phyloP scores from a whole-genome alignment of 2,888 invertebrate genomes.

The Oconnorella tubifera region DNA sequence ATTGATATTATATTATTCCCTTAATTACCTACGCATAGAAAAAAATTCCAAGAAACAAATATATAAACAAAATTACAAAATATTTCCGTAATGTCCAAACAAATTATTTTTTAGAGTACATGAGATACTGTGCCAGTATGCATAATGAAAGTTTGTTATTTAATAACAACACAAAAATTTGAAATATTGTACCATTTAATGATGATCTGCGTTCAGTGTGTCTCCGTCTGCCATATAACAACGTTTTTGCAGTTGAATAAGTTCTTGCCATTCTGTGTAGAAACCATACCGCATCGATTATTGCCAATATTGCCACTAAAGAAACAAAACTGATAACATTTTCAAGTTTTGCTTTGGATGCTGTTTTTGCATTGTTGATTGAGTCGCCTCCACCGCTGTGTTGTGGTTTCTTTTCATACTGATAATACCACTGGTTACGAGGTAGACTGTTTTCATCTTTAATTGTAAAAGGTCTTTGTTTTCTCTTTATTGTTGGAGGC shows the following conservation, averaged over 20 bases:
- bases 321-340: slow-evolving; percentile 30
- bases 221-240: slow-evolving; percentile 49
- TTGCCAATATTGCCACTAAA: slow-evolving; percentile 40
- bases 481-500: slow-evolving; percentile 24
- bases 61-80: too few relatives aligned
- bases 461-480: slow-evolving; percentile 27
- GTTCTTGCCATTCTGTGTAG: slow-evolving; percentile 50
- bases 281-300: slow-evolving; percentile 48
- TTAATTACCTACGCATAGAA: too few relatives aligned
- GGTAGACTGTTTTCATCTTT: slow-evolving; percentile 33
- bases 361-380: neutral
- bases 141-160: too few relatives aligned
- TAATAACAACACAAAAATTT: too few relatives aligned
- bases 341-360: neutral
- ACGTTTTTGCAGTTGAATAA: slow-evolving; percentile 44
- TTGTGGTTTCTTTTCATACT: slow-evolving; percentile 31
- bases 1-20: too few relatives aligned
- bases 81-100: too few relatives aligned
- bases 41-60: too few relatives aligned
- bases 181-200: neutral
- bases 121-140: too few relatives aligned
- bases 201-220: slow-evolving; percentile 44
- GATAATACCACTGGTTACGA: slow-evolving; percentile 38
- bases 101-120: too few relatives aligned
- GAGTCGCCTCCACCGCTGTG: neutral